Base-by-base conservation (phyloP, 1,140 invertebrate genomes). In the Drosophila guanche region DNA sequence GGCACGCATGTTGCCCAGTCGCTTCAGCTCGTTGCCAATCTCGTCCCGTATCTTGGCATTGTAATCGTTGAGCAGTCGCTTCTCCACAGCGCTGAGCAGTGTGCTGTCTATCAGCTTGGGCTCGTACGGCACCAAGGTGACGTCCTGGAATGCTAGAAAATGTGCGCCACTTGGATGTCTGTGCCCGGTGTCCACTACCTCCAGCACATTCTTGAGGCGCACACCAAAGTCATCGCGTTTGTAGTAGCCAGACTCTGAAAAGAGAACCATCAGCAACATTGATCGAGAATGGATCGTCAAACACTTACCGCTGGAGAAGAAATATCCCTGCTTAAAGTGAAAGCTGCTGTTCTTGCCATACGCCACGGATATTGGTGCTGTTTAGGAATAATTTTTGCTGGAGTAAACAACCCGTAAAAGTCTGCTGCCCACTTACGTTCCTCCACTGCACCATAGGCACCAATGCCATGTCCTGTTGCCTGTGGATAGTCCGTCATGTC, bases 111-210 rank as follows among this genome's bases (percentile, higher is more conserved):
- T 96, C 56, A 99, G 92, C 90, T 98, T 98, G 1, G 94, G 95
- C 91, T 99, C 97, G 83, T 97, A 98, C 3, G 98, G 98, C 4
- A 99, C 95, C 33, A 98, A 92, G 7, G 98, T 99, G 0, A 98
- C 93, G 33, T 97, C 95, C 68, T 94, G 94, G 91, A 99, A 98
- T 62, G 93, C 93, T 7, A 95, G 90, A 83, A 94, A 96, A 55
- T 86, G 91, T 68, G 92, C 90, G 0, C 92, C 93, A 14, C 84
- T 91, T 33, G 80, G 81, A 83, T 93, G 90, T 33, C 91, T 81
- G 20, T 92, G 89, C 63, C 91, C 92, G 8, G 92, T 94, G 48
- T 95, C 93, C 10, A 96, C 92, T 3, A 98, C 96, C 92, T 98
- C 94, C n/a, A 99, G 92, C 42, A 98, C 93, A 91, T 98, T 99